phyloP scores from a whole-genome alignment of 2,113 vertebrate genomes.

The Labeo rohita region DNA sequence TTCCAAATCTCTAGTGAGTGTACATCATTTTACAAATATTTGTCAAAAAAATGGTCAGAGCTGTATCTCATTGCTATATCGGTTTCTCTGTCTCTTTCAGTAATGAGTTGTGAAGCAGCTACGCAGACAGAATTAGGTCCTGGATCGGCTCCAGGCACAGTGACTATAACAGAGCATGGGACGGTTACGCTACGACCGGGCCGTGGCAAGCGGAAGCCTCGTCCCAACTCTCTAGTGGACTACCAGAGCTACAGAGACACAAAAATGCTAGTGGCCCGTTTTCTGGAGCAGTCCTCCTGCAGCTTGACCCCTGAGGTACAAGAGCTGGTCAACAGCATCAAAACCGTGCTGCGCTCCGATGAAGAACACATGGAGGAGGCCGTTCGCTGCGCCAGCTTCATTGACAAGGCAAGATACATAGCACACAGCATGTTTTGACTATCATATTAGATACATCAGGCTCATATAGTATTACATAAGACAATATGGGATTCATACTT shows the following conservation, averaged over 20 bases:
- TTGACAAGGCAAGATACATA: conserved; percentile 74
- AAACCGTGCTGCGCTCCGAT: conserved; percentile 83
- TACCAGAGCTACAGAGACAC: conserved; percentile 83
- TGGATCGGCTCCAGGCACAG: conserved; percentile 54
- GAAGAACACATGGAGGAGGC: conserved; percentile 87
- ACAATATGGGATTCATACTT: neutral
- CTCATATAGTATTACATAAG: neutral
- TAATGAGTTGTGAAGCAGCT: conserved; percentile 73
- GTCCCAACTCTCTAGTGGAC: conserved; percentile 81
- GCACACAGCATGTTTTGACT: neutral
- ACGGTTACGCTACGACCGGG: conserved; percentile 70
- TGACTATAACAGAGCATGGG: conserved; percentile 49
- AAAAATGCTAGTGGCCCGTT: conserved; percentile 77
- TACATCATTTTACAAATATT: neutral
- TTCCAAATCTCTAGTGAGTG: neutral
- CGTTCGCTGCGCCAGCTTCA: conserved; percentile 81
- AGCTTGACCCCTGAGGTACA: conserved; percentile 79
- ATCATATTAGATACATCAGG: neutral
- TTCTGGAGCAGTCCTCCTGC: conserved; percentile 81
- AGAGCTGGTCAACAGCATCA: conserved; percentile 82
- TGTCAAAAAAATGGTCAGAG: neutral
- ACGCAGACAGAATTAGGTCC: conserved; percentile 73
- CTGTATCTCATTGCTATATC: neutral
- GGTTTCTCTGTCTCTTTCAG: conserved; percentile 10
- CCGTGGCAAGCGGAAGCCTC: conserved; percentile 61